These are phyloP conservation scores for Pantherophis vulpinus DNA, from an alignment of 2,797 vertebrate genomes.

Conservation along the genomic window DNA sequence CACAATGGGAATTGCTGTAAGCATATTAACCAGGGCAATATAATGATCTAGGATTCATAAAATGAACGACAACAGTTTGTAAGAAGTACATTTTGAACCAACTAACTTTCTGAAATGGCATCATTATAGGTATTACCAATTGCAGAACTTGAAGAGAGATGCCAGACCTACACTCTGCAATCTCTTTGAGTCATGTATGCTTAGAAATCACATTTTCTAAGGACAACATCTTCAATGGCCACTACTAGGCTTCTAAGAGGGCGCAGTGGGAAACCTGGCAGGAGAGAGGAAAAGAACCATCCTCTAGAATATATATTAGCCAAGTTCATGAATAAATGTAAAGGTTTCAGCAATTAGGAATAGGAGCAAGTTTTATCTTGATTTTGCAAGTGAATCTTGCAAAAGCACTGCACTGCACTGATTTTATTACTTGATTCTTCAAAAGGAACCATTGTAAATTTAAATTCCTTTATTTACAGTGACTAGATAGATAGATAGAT, in stretches of 20 bases:
- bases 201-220: slow-evolving; percentile 1
- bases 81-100: slow-evolving; percentile 16
- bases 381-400: background rate
- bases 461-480: background rate
- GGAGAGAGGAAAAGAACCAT: background rate
- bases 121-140: background rate
- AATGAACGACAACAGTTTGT: slow-evolving; percentile 21
- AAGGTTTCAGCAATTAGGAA: background rate
- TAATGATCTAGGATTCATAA: slow-evolving; percentile 36
- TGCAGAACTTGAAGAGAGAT: background rate
- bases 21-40: slow-evolving; percentile 32
- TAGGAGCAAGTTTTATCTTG: background rate
- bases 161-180: slow-evolving; percentile 10
- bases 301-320: background rate
- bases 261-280: background rate
- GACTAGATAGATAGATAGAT: background rate
- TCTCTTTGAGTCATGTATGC: slow-evolving; percentile 7
- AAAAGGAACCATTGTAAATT: background rate
- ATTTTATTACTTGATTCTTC: background rate
- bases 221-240: slow-evolving; percentile 8
- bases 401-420: background rate
- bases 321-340: background rate
- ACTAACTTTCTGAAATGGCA: background rate
- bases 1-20: slow-evolving; percentile 29
- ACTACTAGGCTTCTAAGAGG: background rate